A percentile compares a stretch with the other conserved stretches of the same genome.
Conservation (phyloP, 1,140 invertebrate species). For the Littorina saxatilis region DNA sequence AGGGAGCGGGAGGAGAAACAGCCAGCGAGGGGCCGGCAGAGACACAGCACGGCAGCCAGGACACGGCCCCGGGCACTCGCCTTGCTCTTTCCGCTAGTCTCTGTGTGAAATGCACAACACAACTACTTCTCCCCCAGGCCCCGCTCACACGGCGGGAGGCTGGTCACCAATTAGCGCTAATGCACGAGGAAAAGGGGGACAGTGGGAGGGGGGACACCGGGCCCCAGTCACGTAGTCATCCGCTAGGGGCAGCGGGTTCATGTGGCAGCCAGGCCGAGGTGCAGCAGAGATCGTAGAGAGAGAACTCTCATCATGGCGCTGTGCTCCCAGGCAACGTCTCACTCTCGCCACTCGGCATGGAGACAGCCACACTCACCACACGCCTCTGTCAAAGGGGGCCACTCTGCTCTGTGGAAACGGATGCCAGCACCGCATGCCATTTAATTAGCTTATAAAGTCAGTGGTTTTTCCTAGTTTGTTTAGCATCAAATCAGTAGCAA, state of each 20-base stretch:
- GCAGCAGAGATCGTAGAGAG: no score
- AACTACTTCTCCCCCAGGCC: conserved; percentile 17
- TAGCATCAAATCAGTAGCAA: no score
- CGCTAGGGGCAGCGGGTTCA: not conserved
- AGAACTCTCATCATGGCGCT: no score
- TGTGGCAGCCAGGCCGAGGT: not conserved
- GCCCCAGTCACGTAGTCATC: conserved; percentile 13
- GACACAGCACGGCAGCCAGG: not conserved
- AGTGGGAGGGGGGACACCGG: not conserved
- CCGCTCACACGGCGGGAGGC: not conserved
- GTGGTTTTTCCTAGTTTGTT: no score
- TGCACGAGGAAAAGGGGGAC: not conserved
- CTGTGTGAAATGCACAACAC: conserved; percentile 37
- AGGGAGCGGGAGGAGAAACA: not conserved
- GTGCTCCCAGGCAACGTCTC: no score
- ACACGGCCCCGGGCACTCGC: not conserved
- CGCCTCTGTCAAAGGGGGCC: no score
- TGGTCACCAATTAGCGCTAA: conserved; percentile 36
- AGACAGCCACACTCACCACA: no score
- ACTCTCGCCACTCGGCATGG: no score
- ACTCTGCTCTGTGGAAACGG: no score
- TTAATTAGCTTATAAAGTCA: no score
- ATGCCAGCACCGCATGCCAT: no score
- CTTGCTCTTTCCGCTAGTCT: conserved; percentile 38
- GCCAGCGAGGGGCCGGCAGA: not conserved